Conservation (phyloP, 2,888 invertebrate genomes). For the Chloroclystis v-ata region DNA sequence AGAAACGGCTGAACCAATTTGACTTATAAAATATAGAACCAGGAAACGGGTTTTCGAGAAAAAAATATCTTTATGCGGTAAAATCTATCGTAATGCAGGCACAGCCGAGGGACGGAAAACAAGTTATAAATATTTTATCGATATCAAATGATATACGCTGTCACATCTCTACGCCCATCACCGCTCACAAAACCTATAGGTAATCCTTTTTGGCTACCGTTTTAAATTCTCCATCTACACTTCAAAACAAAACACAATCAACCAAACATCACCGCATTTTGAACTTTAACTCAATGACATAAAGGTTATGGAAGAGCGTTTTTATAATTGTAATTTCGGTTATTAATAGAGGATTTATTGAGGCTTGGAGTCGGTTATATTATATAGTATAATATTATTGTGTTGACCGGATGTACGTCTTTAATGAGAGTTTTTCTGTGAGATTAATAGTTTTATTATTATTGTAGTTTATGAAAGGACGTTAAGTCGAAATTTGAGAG, state of each 20-base stretch:
- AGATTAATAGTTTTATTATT: slow-evolving; percentile 22
- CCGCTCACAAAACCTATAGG: slow-evolving; percentile 52
- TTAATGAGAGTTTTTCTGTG: slow-evolving; percentile 36
- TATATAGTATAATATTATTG: slow-evolving; percentile 41
- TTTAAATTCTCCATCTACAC: slow-evolving; percentile 40
- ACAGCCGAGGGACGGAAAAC: no score
- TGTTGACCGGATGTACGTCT: slow-evolving; percentile 41
- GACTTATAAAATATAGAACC: no score
- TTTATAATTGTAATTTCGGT: slow-evolving; percentile 19
- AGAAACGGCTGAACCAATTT: no score
- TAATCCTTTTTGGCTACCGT: slow-evolving; percentile 73
- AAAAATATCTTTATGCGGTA: no score
- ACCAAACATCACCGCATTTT: slow-evolving; percentile 19
- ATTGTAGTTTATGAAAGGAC: slow-evolving; percentile 7
- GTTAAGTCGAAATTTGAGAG: neutral
- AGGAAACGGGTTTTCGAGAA: no score
- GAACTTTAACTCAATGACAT: slow-evolving; percentile 2
- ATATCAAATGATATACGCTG: neutral
- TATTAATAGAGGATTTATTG: slow-evolving; percentile 61
- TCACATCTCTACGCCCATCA: slow-evolving; percentile 41
- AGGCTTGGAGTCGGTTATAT: slow-evolving; percentile 47
- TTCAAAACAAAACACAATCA: slow-evolving; percentile 55
- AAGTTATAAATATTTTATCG: neutral
- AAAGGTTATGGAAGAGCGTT: slow-evolving; percentile 15
- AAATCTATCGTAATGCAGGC: no score